Base-by-base conservation (phyloP, 2,113 vertebrate genomes). In the Cyprinodon tularosa region DNA sequence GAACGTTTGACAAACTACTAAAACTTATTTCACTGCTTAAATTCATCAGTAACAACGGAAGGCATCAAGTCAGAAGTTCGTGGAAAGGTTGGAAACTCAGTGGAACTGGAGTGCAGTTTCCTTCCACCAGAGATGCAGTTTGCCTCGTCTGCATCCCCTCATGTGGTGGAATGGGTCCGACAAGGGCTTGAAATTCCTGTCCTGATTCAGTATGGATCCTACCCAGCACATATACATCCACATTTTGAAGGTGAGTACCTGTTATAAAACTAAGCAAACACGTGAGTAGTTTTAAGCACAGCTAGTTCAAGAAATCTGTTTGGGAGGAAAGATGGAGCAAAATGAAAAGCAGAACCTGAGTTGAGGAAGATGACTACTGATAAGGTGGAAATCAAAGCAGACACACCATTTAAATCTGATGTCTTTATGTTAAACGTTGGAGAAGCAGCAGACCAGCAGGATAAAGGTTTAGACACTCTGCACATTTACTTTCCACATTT, bases 141-240 rank as follows among this genome's bases (percentile, higher is more conserved):
- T 4, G 67, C 42, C 62, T 71, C 88, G 13, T 64, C 93, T 3
- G 91, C 86, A 40, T 94, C 95, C 0, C 93, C 93, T 48, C 96
- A 96, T 2, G 96, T 99, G 89, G 95, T 98, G 66, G 98, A 99
- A 92, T 99, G 98, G 98, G 90, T 97, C 7, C 96, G 96, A 1
- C 95, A 95, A 36, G 97, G 95, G 71, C 93, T 96, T 38, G 95
- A 96, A 71, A 94, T 96, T 61, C 96, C 97, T 61, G 94, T 98
- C 79, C 95, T 99, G 87, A 98, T 99, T 83, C 96, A 97, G 86
- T 98, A 97, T 3, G 97, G 97, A 50, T 93, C 95, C 62, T 95
- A 97, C 70, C 90, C 92, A 0, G 96, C 96, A 0, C 95, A 96
- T 0, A 92, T 98, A 38, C 96, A 98, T 86, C 96, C 97, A 1